Base-by-base conservation (phyloP, 2,888 invertebrate species). In the Apoda limacodes region DNA sequence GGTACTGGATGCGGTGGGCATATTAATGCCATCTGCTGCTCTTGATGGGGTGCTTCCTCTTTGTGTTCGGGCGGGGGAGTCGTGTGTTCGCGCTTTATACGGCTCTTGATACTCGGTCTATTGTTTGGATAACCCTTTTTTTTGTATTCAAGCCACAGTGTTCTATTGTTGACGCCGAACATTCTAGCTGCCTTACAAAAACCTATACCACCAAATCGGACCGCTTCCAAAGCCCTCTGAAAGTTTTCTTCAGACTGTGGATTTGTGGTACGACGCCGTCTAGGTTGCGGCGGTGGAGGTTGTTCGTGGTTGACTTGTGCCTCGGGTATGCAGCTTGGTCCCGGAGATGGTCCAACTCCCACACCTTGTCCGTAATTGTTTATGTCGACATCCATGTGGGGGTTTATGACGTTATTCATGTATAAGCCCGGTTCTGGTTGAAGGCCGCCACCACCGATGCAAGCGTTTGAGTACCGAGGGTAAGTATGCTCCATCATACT, bases 231-330 rank as follows among this genome's bases (percentile, higher is more conserved):
- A 0, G 92, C 92, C 19, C 88, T 81, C 43, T 90, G 88, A 65
- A 92, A 92, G 60, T 92, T 92, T 55, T 92, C 91, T 51, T 90
- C 91, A 2, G 88, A 87, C 60, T 92, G 92, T 0, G 92, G 92
- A 67, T 92, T 91, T 30, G 87, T 85, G 30, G 88, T 61, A 37
- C 92, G 83, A 50, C 90, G 88, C 22, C 90, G 83, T 50, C 88
- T 89, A 5, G 76, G 81, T 37, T 72, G 80, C 13, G 72, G 60
- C 12, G 67, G 48, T 37, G 47, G 51, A 14, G 52, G 43, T 11
- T 37, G 54, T 34, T 65, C 65, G 31, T 68, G 62, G 21, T 60
- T 50, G 2, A 50, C 48, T 26, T 47, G 56, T 9, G 53, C 42
- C 19, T 81, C 80, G 12, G 58, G 49, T 30, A 55, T 59, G 42